Evolutionary conservation across 2,113 vertebrate genomes (phyloP).

Genomic region (Polypterus senegalus): DNA sequence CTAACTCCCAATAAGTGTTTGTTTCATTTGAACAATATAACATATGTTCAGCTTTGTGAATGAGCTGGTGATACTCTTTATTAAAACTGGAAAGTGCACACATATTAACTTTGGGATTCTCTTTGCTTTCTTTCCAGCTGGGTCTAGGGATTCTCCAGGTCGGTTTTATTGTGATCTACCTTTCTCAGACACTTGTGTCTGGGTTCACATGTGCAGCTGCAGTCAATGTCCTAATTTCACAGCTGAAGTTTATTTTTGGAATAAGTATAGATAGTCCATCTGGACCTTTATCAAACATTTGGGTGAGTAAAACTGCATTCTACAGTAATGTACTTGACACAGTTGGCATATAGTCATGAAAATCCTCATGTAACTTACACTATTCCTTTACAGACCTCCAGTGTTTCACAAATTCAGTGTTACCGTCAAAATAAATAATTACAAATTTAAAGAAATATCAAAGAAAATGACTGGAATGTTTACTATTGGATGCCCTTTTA

Average conservation of each 20-base stretch:
- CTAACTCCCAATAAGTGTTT: not conserved
- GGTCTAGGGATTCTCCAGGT: constrained; percentile 65
- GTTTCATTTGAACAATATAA: too few relatives aligned
- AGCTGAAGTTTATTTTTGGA: constrained; percentile 87
- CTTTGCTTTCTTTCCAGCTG: constrained; percentile 52
- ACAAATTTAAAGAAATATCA: too few relatives aligned
- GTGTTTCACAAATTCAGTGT: not conserved
- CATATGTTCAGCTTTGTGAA: too few relatives aligned
- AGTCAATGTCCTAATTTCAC: constrained; percentile 81
- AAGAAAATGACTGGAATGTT: too few relatives aligned
- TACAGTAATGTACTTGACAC: too few relatives aligned
- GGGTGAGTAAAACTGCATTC: constrained; percentile 55
- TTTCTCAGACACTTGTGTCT: constrained; percentile 84
- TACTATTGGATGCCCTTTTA: too few relatives aligned
- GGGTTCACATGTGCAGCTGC: constrained; percentile 89
- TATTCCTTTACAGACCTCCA: not conserved
- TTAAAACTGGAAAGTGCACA: too few relatives aligned
- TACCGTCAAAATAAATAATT: too few relatives aligned
- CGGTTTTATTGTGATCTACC: constrained; percentile 83
- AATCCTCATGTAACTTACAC: too few relatives aligned
- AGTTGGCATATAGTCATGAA: too few relatives aligned
- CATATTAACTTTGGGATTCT: too few relatives aligned
- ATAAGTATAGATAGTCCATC: constrained; percentile 53
- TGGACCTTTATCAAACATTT: constrained; percentile 63
- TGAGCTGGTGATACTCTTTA: too few relatives aligned